Conservation (phyloP, 2,888 invertebrate species). For the Pseudoips prasinana region DNA sequence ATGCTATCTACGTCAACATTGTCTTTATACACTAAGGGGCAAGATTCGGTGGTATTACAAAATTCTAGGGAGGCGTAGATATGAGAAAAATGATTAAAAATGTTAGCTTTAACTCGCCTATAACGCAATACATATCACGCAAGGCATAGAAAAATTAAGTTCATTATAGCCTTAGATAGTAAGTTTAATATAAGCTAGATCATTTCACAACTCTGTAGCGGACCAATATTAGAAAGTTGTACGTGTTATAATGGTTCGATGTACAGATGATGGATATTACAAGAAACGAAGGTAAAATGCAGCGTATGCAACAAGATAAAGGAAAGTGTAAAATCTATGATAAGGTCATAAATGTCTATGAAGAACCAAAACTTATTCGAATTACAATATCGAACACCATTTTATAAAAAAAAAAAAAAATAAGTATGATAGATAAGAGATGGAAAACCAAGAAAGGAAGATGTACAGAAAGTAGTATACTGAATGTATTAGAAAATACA, state of each 20-base stretch:
- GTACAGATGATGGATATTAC: slow-evolving; percentile 18
- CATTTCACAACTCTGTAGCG: slow-evolving; percentile 79
- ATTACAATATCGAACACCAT: background rate
- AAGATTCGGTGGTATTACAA: slow-evolving; percentile 34
- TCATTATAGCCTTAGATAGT: slow-evolving; percentile 71
- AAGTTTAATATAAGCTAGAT: slow-evolving; percentile 68
- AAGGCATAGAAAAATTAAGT: slow-evolving; percentile 75
- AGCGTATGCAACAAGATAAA: background rate
- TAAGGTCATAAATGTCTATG: background rate
- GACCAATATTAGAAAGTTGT: slow-evolving; percentile 83
- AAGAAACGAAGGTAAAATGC: background rate
- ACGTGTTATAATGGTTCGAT: slow-evolving; percentile 65
- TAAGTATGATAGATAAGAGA: slow-evolving; percentile 7
- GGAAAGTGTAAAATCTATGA: background rate
- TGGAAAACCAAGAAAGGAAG: slow-evolving; percentile 21
- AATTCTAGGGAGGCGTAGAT: slow-evolving; percentile 44
- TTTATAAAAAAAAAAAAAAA: background rate
- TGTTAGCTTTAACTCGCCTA: slow-evolving; percentile 73
- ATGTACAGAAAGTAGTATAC: slow-evolving; percentile 60
- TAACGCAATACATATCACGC: slow-evolving; percentile 81
- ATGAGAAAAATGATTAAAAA: slow-evolving; percentile 40
- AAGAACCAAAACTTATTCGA: background rate
- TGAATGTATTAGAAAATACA: slow-evolving; percentile 62
- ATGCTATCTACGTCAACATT: slow-evolving; percentile 37
- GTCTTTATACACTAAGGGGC: slow-evolving; percentile 45